Evolutionary conservation across 1,140 invertebrate species (phyloP).

Genomic region (Aphis craccivora): DNA sequence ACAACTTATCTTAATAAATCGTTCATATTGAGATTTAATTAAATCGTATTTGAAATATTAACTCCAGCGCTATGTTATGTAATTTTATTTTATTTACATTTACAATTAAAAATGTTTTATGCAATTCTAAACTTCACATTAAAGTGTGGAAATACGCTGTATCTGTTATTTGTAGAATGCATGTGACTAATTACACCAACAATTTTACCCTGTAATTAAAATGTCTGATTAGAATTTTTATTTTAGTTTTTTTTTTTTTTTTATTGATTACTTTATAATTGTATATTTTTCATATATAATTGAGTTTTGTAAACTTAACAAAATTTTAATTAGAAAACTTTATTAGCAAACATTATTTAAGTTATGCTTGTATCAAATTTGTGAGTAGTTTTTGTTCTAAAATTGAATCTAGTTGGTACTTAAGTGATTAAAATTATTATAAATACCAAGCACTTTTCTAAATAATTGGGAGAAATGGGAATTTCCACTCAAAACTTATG

Average conservation of each 20-base stretch:
- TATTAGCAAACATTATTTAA: neutral
- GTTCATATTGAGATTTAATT: neutral
- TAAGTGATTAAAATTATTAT: too few relatives aligned
- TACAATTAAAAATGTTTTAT: neutral
- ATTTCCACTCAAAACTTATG: neutral
- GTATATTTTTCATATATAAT: constrained; percentile 1
- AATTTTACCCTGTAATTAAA: neutral
- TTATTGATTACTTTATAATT: neutral
- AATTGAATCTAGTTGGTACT: neutral
- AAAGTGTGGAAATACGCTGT: neutral
- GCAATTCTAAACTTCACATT: neutral
- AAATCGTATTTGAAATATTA: neutral
- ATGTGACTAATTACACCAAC: neutral
- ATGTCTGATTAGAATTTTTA: neutral
- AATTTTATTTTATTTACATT: neutral
- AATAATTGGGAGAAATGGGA: neutral
- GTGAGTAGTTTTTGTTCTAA: neutral
- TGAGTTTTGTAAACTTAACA: neutral
- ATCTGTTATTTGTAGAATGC: neutral
- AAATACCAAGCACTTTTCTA: neutral
- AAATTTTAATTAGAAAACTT: neutral
- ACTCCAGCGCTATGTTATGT: neutral
- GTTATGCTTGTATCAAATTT: neutral
- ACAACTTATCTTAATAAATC: neutral
- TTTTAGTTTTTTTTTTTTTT: neutral